Base-by-base conservation (phyloP, 1,140 invertebrate genomes). In the Pseudachorutes palmiensis region DNA sequence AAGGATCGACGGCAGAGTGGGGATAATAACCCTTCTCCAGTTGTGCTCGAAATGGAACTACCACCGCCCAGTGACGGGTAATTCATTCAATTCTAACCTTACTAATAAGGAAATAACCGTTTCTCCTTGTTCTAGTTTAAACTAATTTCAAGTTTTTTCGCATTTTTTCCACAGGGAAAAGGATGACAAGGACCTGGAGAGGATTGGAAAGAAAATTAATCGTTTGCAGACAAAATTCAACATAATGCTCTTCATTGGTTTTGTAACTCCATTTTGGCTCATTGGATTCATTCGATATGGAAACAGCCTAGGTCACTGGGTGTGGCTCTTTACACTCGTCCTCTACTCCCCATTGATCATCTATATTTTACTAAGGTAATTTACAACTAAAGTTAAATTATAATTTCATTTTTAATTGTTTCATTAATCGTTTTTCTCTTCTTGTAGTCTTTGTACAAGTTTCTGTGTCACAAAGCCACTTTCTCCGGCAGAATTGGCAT, bases 1-100 rank as follows among this genome's bases (percentile, higher is more conserved):
- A 9, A 5, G 36, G 36, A 41, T n/a, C n/a, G n/a, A 41, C 5
- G 5, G 5, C 36, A 5, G 19, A 19, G 36, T 41, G 19, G 36
- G 36, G 51, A 55, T 14, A 55, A 55, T 55, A 55, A 55, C 24
- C 51, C 51, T 12, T 55, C 51, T 19, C 51, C 51, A 55, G 51
- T 55, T 9, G 51, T 55, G 9, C 24, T 55, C 3, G 51, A 55
- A 26, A 55, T 55, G 51, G 51, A 55, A 24, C 51, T 55, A 5
- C 51, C 51, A 5, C 51, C 51, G 24, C 51, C 51, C 14, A 55
- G 51, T 55, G 51, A 55, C 3, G 51, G 9, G 51, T 55, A 55
- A 55, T 9, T 5, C 3, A 14, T 19, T 12, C 19, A 45, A 12
- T 45, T 45, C 36, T 9, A 12, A 12, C 9, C 19, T 45, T 45